Evolutionary conservation across 2,113 vertebrate genomes (phyloP), one percentile per base, ranked within the genome.

Genomic region (Typhlomys cinereus): DNA sequence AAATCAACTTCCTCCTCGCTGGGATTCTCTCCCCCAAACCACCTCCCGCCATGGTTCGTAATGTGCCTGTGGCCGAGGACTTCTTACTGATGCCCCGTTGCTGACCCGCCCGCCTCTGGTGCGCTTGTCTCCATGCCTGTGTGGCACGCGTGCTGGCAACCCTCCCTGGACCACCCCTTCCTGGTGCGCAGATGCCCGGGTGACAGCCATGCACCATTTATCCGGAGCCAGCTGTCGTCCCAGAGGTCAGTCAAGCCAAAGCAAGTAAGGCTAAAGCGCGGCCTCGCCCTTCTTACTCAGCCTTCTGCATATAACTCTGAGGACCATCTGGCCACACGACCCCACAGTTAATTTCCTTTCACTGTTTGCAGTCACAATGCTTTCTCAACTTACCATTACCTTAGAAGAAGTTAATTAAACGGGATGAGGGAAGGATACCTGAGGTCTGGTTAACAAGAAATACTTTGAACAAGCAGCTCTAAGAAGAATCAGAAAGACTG

Each of bases 331-430:
- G 62, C 82, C 78, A 50, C 21, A 88, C 71, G 82, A 34, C 20
- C 50, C 90, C 89, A 57, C 34, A 78, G 88, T 54, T 79, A 75
- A 83, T 41, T 95, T 92, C n/a, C 7, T 84, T 46, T 93, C 7
- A 6, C 29, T 50, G 27, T 23, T 70, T 85, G 54, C 14, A 59
- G 50, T 52, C 48, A 78, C 25, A 50, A 69, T 25, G 75, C 71
- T 36, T 79, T 15, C 21, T 76, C 91, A 59, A 25, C 85, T 70
- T 85, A 69, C 48, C 70, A 46, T 46, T 61, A 23, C 44, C 20
- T 74, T 36, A 84, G 70, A 78, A 74, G 31, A 31, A 74, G 23
- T 11, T 36, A 17, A 31, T 74, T 48, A 21, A 46, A 48, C 74
- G 85, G 4, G 23, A 8, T 8, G 34, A 25, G 23, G 17, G 69